These are phyloP conservation scores for Salvator merianae DNA, from an alignment of 2,113 vertebrate genomes.

Conservation along the genomic window DNA sequence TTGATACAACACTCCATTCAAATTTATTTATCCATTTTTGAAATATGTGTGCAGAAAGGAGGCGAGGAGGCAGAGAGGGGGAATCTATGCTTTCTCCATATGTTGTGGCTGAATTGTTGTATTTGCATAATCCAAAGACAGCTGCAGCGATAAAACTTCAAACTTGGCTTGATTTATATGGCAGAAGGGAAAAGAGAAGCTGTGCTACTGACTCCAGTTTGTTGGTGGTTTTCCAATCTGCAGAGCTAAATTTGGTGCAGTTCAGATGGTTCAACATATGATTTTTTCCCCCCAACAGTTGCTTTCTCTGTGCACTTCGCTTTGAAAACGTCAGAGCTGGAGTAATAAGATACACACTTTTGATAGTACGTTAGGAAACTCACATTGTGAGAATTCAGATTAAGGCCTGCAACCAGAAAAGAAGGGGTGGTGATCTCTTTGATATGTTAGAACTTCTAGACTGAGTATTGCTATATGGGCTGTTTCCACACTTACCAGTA, in stretches of 20 bases:
- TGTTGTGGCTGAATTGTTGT: conserved; percentile 59
- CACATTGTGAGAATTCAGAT: neutral
- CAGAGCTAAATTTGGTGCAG: conserved; percentile 16
- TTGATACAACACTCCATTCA: conserved; percentile 19
- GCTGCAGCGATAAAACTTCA: conserved; percentile 60
- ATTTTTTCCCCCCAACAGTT: neutral
- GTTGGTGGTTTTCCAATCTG: conserved; percentile 15
- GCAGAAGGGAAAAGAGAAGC: conserved; percentile 27
- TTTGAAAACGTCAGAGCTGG: neutral
- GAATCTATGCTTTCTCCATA: conserved; percentile 55
- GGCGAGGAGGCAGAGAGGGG: neutral
- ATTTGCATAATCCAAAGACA: conserved; percentile 66
- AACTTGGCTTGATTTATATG: conserved; percentile 62
- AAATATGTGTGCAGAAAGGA: conserved; percentile 26
- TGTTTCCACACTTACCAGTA: too few species aligned
- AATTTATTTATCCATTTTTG: conserved; percentile 40
- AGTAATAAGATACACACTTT: neutral
- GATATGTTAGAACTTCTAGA: too few species aligned
- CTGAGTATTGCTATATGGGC: too few species aligned
- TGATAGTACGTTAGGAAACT: neutral
- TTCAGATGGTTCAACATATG: neutral
- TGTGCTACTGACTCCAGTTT: neutral
- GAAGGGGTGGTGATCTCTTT: too few species aligned
- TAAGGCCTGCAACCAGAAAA: neutral
- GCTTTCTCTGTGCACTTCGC: neutral